These are phyloP conservation scores for Dryas iulia DNA, from an alignment of 1,140 invertebrate genomes.

Conservation along the genomic window DNA sequence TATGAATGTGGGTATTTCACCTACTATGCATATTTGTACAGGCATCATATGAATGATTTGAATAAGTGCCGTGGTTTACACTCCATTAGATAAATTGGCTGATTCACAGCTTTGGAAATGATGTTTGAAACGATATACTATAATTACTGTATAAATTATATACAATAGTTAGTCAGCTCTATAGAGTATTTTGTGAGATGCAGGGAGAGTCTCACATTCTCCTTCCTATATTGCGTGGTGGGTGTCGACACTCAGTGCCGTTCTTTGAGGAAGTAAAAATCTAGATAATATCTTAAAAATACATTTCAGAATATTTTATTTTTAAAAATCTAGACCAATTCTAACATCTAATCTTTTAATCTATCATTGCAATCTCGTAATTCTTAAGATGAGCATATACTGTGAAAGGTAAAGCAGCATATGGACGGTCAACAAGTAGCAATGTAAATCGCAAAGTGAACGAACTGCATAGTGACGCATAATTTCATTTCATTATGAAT, in stretches of 20 bases:
- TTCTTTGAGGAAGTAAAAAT: too few relatives aligned
- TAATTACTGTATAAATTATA: neutral
- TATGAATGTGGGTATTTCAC: too few relatives aligned
- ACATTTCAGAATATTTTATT: neutral
- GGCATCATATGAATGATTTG: neutral
- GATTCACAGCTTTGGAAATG: neutral
- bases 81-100: constrained; percentile 4
- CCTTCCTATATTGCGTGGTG: too few relatives aligned
- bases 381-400: constrained; percentile 16
- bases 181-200: too few relatives aligned
- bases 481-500: constrained; percentile 21
- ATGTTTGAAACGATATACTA: neutral
- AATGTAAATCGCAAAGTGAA: constrained; percentile 22
- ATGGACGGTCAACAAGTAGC: constrained; percentile 17
- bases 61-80: neutral
- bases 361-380: constrained; percentile 2
- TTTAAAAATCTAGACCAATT: neutral
- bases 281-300: neutral
- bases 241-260: too few relatives aligned
- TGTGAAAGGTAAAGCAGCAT: constrained; percentile 18
- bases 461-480: constrained; percentile 28
- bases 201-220: too few relatives aligned
- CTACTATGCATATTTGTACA: too few relatives aligned
- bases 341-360: neutral
- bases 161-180: too few relatives aligned